Conservation (phyloP, 2,888 invertebrate genomes). For the Euzetes globulus region DNA sequence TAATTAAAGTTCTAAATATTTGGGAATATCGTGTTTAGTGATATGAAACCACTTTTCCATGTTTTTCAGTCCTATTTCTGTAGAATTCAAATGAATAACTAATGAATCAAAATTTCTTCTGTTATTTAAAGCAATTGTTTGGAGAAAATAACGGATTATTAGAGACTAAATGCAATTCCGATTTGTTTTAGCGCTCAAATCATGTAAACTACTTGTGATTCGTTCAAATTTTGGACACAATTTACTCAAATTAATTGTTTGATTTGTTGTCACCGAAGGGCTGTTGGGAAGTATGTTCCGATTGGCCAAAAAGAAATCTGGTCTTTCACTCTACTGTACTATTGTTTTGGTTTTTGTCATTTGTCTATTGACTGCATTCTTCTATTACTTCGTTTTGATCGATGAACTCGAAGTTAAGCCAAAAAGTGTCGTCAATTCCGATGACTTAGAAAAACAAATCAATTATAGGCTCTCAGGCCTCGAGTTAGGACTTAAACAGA, state of each 20-base stretch:
- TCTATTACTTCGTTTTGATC: slow-evolving; percentile 20
- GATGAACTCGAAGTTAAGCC: slow-evolving; percentile 23
- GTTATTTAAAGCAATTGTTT: too few species aligned
- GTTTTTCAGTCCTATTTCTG: too few species aligned
- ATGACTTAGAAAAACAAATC: slow-evolving; percentile 26
- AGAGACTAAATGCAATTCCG: too few species aligned
- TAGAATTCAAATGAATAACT: too few species aligned
- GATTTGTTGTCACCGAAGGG: not conserved
- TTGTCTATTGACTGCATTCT: not conserved
- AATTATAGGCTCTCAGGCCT: slow-evolving; percentile 26
- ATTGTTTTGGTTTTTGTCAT: slow-evolving; percentile 10
- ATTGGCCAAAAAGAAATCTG: slow-evolving; percentile 2
- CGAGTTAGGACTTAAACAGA: slow-evolving; percentile 35
- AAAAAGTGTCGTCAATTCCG: not conserved
- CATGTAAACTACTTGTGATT: too few species aligned
- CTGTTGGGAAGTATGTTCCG: slow-evolving; percentile 13
- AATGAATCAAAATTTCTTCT: too few species aligned
- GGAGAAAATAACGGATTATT: too few species aligned
- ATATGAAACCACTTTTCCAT: too few species aligned
- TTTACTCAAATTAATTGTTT: not conserved
- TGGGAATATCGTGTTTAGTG: too few species aligned
- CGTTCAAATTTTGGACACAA: too few species aligned
- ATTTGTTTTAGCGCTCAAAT: too few species aligned
- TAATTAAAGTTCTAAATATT: too few species aligned
- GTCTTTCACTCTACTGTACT: slow-evolving; percentile 10